A percentile compares a stretch with the other conserved stretches of the same genome.
Conservation (phyloP, 2,113 vertebrate species). For the Bos indicus region DNA sequence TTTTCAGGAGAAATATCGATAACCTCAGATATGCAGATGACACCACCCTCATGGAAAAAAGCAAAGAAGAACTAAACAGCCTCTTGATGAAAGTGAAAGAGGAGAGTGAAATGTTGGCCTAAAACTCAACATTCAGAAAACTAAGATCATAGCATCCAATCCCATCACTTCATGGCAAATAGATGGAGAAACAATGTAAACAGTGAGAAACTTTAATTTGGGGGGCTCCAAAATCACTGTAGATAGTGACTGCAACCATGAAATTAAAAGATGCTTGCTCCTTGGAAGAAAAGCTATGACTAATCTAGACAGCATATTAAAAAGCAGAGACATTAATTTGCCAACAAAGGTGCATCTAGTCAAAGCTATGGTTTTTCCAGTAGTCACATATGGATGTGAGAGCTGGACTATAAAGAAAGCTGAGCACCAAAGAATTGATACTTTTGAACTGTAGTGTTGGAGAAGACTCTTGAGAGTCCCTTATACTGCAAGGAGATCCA, state of each 20-base stretch:
- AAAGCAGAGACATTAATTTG: neutral
- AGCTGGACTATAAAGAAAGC: neutral
- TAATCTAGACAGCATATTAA: neutral
- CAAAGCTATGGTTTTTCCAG: neutral
- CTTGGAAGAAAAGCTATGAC: neutral
- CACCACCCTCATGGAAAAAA: neutral
- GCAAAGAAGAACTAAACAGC: neutral
- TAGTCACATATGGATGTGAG: neutral
- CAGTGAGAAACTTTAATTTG: neutral
- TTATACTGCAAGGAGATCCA: neutral
- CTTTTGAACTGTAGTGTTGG: neutral
- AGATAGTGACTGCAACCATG: neutral
- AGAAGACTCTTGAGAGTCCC: neutral
- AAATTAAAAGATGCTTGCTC: neutral
- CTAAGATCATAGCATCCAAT: neutral
- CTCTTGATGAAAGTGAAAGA: neutral
- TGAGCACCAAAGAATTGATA: neutral
- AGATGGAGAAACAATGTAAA: neutral
- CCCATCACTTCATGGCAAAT: neutral
- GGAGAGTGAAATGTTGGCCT: neutral
- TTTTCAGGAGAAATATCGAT: neutral
- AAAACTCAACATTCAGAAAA: neutral
- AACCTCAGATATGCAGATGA: neutral
- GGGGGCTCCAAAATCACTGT: accelerated
- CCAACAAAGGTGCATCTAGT: neutral